Evolutionary conservation across 1,140 invertebrate species (phyloP), one percentile per base, ranked within the genome.

Genomic region (Popillia japonica): DNA sequence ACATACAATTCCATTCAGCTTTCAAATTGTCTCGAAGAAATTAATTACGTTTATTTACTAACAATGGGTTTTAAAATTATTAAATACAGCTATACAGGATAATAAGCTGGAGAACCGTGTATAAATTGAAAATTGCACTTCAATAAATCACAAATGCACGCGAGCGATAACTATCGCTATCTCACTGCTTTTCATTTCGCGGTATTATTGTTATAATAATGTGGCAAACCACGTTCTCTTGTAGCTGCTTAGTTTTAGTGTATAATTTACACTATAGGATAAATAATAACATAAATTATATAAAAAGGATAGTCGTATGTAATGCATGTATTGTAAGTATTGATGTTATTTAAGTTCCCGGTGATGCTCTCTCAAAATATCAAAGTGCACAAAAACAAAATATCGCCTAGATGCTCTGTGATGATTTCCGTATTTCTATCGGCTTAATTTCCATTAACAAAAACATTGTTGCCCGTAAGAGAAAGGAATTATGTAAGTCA

Each of bases 221-320:
- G 27, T 4, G 27, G 27, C 4, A 34, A 34, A 34, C 11, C 48
- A 17, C 6, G 48, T n/a, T 55, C 2, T 17, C n/a, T 55, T 55
- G 14, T n/a, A 55, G 17, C 17, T 55, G 17, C 48, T 55, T 55
- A 55, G 48, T n/a, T 14, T 55, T 55, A 55, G 11, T 0, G 17
- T 55, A 55, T 14, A 17, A 55, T 55, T 55, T 55, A 55, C 27
- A 34, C n/a, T 55, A 55, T 17, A 55, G 17, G 14, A 3, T 17
- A 55, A 55, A 55, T 55, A 55, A 55, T 55, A 55, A 55, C 14
- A 55, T n/a, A n/a, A 55, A 55, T 55, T 55, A 55, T 17, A n/a
- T 55, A 55, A 55, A 55, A 17, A 6, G 17, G 48, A 55, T 55
- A 55, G 48, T n/a, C 9, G 48, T 48, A 48, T 3, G 41, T 0